Percentiles rank a stretch among this genome's conserved stretches.
These are phyloP conservation scores for Heterochromis multidens DNA, from an alignment of 2,113 vertebrate genomes.

Conservation along the genomic window DNA sequence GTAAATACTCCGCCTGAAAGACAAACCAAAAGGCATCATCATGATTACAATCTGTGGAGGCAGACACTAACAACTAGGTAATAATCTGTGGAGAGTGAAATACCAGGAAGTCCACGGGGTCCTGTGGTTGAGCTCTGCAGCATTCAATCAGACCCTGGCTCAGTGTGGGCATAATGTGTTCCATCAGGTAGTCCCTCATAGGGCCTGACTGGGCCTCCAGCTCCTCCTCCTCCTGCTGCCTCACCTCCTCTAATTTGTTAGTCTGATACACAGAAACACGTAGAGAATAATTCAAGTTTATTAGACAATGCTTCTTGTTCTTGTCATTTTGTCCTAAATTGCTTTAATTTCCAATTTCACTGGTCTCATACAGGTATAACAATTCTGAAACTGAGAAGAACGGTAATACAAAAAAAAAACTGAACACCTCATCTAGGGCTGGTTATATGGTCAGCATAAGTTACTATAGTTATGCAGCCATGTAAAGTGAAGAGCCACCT, in stretches of 20 bases:
- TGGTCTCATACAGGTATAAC: neutral
- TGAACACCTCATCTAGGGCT: too few species aligned
- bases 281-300: neutral
- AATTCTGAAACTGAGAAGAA: too few species aligned
- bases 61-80: neutral
- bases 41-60: neutral
- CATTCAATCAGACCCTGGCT: conserved; percentile 84
- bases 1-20: conserved; percentile 72
- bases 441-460: too few species aligned
- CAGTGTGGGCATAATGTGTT: conserved; percentile 86
- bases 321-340: neutral
- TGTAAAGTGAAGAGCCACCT: too few species aligned
- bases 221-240: conserved; percentile 78
- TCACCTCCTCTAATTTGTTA: conserved; percentile 73
- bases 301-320: neutral
- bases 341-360: too few species aligned
- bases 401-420: too few species aligned
- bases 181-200: conserved; percentile 83
- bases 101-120: conserved; percentile 89
- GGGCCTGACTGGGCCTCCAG: conserved; percentile 79
- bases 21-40: neutral
- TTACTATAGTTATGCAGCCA: too few species aligned
- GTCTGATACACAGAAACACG: conserved; percentile 64
- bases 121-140: conserved; percentile 78
- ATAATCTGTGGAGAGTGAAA: neutral